Evolutionary conservation across 1,140 invertebrate species (phyloP).

Genomic region (Pissodes strobi): DNA sequence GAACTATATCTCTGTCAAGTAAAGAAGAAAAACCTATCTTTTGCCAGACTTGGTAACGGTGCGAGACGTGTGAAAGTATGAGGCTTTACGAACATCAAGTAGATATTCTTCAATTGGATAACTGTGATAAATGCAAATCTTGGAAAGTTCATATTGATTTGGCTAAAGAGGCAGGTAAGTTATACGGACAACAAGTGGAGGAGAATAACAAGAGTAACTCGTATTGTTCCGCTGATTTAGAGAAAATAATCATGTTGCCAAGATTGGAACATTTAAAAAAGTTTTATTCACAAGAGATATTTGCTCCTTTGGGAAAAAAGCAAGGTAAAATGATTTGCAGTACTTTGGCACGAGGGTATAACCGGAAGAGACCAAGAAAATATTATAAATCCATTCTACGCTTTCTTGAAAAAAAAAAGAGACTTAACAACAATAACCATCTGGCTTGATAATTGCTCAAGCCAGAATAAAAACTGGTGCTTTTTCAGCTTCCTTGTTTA

Average conservation of each 20-base stretch:
- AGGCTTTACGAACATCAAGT: background rate
- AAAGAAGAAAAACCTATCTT: constrained; percentile 13
- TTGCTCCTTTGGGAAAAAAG: background rate
- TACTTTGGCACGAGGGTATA: background rate
- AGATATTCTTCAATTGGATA: background rate
- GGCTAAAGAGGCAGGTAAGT: background rate
- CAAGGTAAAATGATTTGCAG: background rate
- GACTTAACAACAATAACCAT: background rate
- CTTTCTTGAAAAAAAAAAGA: too few relatives aligned
- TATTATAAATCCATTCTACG: background rate
- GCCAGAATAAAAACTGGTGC: background rate
- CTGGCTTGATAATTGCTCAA: too few relatives aligned
- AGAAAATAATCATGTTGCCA: too few relatives aligned
- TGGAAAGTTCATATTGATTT: background rate
- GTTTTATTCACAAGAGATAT: background rate
- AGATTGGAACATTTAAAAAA: too few relatives aligned
- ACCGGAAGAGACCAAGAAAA: background rate
- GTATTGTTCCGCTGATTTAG: too few relatives aligned
- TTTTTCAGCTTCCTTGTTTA: background rate
- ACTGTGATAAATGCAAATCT: background rate
- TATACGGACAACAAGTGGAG: background rate
- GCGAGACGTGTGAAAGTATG: background rate
- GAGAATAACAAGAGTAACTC: background rate
- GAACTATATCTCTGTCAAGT: too few relatives aligned
- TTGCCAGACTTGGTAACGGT: background rate